These are phyloP conservation scores for Craniophora ligustri DNA, from an alignment of 2,888 invertebrate genomes.

Conservation along the genomic window DNA sequence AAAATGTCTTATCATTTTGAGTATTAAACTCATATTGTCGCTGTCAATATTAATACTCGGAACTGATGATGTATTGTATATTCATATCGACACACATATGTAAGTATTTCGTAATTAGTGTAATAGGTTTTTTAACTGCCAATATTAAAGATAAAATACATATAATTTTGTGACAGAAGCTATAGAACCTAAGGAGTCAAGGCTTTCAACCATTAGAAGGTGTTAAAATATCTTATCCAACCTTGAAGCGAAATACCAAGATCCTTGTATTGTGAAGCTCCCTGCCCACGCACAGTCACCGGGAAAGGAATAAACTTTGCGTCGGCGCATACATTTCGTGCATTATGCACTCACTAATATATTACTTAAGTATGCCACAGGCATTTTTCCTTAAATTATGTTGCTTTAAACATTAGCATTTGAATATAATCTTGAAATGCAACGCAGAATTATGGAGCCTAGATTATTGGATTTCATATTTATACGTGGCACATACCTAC, in stretches of 20 bases:
- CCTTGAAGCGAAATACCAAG: conserved; percentile 30
- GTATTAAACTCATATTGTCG: no score
- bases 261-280: conserved; percentile 57
- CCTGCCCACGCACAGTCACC: conserved; percentile 74
- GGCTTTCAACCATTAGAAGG: no score
- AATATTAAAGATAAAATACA: no score
- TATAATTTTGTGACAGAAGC: no score
- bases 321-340: conserved; percentile 71
- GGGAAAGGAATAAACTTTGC: conserved; percentile 69
- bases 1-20: no score
- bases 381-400: conserved; percentile 60
- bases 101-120: no score
- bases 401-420: conserved; percentile 56
- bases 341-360: conserved; percentile 66
- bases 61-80: no score
- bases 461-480: conserved; percentile 43
- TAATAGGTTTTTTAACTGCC: no score
- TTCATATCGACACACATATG: no score
- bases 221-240: conserved; percentile 48
- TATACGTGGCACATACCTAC: no score
- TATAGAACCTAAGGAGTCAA: no score
- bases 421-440: conserved; percentile 51
- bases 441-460: conserved; percentile 45
- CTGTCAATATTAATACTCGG: no score
- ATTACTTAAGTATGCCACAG: conserved; percentile 56